phyloP scores from a whole-genome alignment of 2,113 vertebrate genomes.

The Crotalus viridis region DNA sequence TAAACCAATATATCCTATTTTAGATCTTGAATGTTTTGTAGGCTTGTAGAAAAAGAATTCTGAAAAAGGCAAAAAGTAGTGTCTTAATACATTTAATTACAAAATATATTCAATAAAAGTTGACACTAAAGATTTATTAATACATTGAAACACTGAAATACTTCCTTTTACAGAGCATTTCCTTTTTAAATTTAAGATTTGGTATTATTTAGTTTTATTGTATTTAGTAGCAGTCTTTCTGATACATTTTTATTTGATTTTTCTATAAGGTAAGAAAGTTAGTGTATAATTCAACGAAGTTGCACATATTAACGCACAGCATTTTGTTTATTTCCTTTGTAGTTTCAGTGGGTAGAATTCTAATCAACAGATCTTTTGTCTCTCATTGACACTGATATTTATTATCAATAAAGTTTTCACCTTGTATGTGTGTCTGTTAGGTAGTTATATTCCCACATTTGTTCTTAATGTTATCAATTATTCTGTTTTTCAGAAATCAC shows the following conservation, averaged over 20 bases:
- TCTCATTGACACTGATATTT: neutral
- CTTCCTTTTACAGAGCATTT: neutral
- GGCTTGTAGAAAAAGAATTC: neutral
- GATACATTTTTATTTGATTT: neutral
- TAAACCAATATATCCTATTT: neutral
- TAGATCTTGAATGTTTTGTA: neutral
- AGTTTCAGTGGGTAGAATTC: neutral
- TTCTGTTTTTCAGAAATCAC: slow-evolving; percentile 46
- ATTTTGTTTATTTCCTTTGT: neutral
- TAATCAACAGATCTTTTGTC: neutral
- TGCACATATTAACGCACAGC: neutral
- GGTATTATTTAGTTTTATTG: neutral
- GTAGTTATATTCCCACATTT: neutral
- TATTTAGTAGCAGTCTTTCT: neutral
- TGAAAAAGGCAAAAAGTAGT: neutral
- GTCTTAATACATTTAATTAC: neutral
- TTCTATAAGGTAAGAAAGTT: neutral
- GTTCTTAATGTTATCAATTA: neutral
- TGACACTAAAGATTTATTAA: neutral
- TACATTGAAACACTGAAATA: neutral
- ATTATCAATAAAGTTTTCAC: neutral
- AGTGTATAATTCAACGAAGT: neutral
- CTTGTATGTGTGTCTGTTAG: neutral
- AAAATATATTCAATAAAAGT: neutral
- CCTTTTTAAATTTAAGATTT: neutral